Evolutionary conservation across 2,797 vertebrate genomes (phyloP), one percentile per base, ranked within the genome.

Genomic region (Ctenosaura bakeri): DNA sequence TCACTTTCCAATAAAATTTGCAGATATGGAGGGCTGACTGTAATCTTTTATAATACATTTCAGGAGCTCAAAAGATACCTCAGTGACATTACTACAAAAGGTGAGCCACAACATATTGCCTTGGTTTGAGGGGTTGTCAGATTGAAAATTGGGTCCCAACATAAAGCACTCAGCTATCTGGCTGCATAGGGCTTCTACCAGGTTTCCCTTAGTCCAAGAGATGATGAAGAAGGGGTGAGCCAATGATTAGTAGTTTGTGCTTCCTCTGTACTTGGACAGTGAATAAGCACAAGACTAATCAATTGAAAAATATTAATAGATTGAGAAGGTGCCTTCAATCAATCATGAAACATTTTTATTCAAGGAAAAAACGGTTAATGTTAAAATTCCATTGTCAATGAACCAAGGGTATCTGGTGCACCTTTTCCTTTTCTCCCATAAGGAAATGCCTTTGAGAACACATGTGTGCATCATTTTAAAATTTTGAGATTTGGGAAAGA

Each of bases 41-140:
- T 46, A 83, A 83, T 66, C 62, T 12, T 66, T 83, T 38, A 8
- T 66, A 71, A 71, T 83, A 64, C 29, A 38, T 83, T 83, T 83
- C 38, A 66, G 20, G 9, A 64, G 38, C 38, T 83, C 62, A 66
- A 83, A 20, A 18, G 26, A 66, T 83, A 9, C 64, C 64, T 66
- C 7, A 26, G 62, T 6, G 59, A 26, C 26, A 2, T 22, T 3
- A 42, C 38, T 6, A 42, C 16, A 66, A 26, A 42, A 46, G 26
- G 62, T 42, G 2, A 12, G 32, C 42, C 82, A 66, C 62, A 66
- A 66, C 29, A 59, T 83, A 20, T 52, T 52, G 52, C 6, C 4
- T 64, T 64, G 62, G 20, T 64, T 46, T 46, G 2, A 22, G 62
- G 62, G 62, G 22, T 64, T 64, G 62, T 22, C 62, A 64, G 20